Evolutionary conservation across 2,113 vertebrate species (phyloP).

Genomic region (Stegastes partitus): DNA sequence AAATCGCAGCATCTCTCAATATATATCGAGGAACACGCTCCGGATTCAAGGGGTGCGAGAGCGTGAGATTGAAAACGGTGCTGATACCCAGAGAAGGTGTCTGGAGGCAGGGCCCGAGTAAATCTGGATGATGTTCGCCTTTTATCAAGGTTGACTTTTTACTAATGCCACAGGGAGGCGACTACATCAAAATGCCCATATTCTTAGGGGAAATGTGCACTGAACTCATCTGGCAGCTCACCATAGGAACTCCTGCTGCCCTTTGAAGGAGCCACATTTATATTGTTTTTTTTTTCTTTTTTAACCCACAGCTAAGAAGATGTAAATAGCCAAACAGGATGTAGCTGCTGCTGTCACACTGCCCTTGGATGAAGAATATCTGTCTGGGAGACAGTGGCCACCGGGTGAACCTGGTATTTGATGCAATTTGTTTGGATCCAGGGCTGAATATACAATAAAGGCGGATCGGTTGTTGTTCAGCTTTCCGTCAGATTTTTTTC

Average conservation of each 20-base stretch:
- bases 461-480: conserved; percentile 31
- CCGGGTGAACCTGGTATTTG: conserved; percentile 76
- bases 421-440: conserved; percentile 70
- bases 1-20: conserved; percentile 53
- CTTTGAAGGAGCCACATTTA: conserved; percentile 58
- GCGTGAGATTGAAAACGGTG: conserved; percentile 66
- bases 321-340: conserved; percentile 61
- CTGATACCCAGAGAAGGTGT: conserved; percentile 45
- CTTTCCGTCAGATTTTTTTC: conserved; percentile 6
- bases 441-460: conserved; percentile 55
- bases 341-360: conserved; percentile 56
- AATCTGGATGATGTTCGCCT: conserved; percentile 63
- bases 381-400: conserved; percentile 61
- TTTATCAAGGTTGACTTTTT: conserved; percentile 82
- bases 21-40: conserved; percentile 49
- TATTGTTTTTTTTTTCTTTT: conserved; percentile 24
- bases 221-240: conserved; percentile 66
- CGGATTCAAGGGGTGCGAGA: conserved; percentile 44
- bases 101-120: conserved; percentile 50
- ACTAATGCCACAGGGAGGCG: conserved; percentile 62
- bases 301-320: conserved; percentile 43
- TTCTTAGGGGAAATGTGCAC: conserved; percentile 71
- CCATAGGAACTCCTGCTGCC: conserved; percentile 51
- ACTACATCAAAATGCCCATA: conserved; percentile 69
- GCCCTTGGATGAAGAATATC: conserved; percentile 70